Evolutionary conservation across 1,140 invertebrate genomes (phyloP).

Genomic region (Asobara japonica): DNA sequence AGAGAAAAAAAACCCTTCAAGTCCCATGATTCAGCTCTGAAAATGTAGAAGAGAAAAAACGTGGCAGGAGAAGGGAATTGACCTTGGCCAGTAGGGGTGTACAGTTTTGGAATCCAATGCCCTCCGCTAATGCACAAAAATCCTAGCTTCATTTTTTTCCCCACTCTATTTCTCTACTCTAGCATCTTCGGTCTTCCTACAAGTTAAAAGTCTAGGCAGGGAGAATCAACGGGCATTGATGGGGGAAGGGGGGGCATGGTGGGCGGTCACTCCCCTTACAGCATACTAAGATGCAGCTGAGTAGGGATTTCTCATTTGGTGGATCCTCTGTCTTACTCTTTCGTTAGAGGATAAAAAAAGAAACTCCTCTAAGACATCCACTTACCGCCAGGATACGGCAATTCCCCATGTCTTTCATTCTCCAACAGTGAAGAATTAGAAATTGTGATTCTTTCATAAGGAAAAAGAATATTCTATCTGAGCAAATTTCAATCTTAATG

Average conservation of each 20-base stretch:
- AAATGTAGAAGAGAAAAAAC: slow-evolving; percentile 16
- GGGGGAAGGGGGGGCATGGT: background rate
- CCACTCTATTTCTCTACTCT: background rate
- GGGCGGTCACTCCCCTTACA: background rate
- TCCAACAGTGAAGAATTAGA: background rate
- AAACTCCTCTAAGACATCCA: background rate
- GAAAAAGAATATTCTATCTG: too few relatives aligned
- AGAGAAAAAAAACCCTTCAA: slow-evolving; percentile 12
- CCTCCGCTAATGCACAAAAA: slow-evolving; percentile 12
- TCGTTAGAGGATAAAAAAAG: background rate
- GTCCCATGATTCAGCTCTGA: background rate
- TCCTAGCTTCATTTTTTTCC: background rate
- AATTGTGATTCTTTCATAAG: background rate
- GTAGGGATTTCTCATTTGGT: background rate
- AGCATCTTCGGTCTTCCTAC: background rate
- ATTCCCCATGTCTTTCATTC: background rate
- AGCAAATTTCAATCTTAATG: too few relatives aligned
- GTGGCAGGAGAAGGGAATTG: slow-evolving; percentile 11
- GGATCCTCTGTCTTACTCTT: background rate
- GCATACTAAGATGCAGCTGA: slow-evolving; percentile 20
- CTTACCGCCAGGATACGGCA: background rate
- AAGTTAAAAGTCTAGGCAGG: background rate
- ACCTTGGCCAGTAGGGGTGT: slow-evolving; percentile 25
- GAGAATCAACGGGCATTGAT: background rate
- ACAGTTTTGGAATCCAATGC: slow-evolving; percentile 4